Evolutionary conservation across 2,888 invertebrate species (phyloP), one percentile per base, ranked within the genome.

Genomic region (Noctua pronuba): DNA sequence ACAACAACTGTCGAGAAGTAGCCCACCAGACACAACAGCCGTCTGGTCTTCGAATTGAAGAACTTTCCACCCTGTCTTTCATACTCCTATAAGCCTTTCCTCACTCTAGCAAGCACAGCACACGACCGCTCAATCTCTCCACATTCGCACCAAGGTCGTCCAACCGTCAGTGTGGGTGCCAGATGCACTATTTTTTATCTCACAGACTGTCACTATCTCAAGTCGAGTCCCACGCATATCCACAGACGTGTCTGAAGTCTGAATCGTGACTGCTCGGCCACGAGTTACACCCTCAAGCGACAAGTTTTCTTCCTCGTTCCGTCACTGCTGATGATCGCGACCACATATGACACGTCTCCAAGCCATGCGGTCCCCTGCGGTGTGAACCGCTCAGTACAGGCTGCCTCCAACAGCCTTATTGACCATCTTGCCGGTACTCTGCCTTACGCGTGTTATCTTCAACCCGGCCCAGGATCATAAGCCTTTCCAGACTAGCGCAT

Each of bases 201-300:
- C n/a, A 24, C 24, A 16, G 6, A 35, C 69, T 72, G 21, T 24
- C 21, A 31, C 24, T 66, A 18, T 69, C 11, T 60, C 31, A 44
- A 24, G 38, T 41, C 58, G 11, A 64, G 8, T 18, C 67, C 67
- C 2, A 64, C 72, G 68, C 38, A 72, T 44, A 38, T 21, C 13
- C 21, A 21, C 21, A 69, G 73, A 73, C 69, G 69, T 21, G 69
- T 73, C 68, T 60, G 60, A 60, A 31, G 8, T 31, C 8, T 31
- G 31, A 31, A 10, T 1, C 60, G 8, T 60, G 8, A 18, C 3
- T 1, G 3, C 8, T 18, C 4, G 31, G 60, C 31, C 18, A 31
- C 31, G 60, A 31, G 4, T 1, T 16, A 11, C n/a, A n/a, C 21
- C 24, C 1, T 24, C 24, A 24, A 49, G 49, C 21, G 49, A 24